Evolutionary conservation across 37 sponge, comb jelly and placozoan species (phyloP).

Genomic region (Agelas oroides): DNA sequence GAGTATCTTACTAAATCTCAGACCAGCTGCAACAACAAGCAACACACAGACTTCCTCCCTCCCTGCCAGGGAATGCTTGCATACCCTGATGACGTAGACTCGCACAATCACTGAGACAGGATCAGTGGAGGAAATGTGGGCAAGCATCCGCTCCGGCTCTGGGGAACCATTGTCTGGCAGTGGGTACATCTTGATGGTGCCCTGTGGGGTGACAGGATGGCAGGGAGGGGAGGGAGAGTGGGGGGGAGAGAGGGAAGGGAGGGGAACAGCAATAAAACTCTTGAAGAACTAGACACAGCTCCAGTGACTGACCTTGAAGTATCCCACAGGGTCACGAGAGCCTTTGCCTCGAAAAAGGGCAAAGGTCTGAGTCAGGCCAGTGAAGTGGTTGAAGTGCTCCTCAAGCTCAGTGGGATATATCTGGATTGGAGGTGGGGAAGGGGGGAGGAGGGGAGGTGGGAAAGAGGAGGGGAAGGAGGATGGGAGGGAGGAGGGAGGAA

Average conservation of each 20-base stretch:
- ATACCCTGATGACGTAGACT: conserved; percentile 91
- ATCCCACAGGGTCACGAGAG: conserved; percentile 36
- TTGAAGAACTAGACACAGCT: no score
- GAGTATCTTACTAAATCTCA: no score
- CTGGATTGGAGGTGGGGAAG: conserved; percentile 27
- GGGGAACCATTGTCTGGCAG: conserved; percentile 92
- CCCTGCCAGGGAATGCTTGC: no score
- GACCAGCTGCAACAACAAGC: no score
- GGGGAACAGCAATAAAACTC: no score
- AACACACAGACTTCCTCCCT: no score
- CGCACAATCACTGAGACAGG: conserved; percentile 85
- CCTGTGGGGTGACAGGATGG: no score
- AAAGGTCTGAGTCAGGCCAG: conserved; percentile 82
- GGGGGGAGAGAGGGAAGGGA: no score
- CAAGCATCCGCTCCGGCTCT: conserved; percentile 63
- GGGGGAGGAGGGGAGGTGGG: no score
- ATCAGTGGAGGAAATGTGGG: conserved; percentile 73
- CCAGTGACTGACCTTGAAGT: conserved; percentile 12
- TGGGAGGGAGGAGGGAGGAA: no score
- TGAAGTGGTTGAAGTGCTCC: conserved; percentile 67
- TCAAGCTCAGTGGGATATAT: conserved; percentile 71
- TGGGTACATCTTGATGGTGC: conserved; percentile 93
- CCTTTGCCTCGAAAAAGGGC: conserved; percentile 89
- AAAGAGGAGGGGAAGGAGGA: no score
- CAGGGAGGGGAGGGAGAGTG: no score